Evolutionary conservation across 2,797 vertebrate genomes (phyloP).

Genomic region (Sparus aurata): DNA sequence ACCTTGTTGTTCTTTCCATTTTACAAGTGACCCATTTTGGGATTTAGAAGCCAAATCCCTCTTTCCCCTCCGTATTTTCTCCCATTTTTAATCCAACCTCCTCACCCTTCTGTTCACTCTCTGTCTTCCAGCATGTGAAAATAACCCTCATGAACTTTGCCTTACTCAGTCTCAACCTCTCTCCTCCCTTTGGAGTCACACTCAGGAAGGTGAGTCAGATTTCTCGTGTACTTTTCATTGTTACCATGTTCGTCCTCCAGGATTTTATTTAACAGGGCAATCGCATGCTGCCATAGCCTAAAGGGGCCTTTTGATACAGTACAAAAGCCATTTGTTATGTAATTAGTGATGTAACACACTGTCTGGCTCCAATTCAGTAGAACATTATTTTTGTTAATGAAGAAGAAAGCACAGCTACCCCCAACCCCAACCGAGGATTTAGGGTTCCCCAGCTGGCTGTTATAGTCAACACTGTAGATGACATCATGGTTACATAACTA

Average conservation of each 20-base stretch:
- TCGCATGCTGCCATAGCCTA: neutral
- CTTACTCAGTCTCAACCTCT: neutral
- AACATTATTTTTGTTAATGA: constrained; percentile 33
- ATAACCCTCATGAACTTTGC: neutral
- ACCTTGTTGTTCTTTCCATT: neutral
- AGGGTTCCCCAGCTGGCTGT: constrained; percentile 6
- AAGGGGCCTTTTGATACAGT: constrained; percentile 1
- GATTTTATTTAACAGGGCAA: constrained; percentile 18
- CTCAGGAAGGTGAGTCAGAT: neutral
- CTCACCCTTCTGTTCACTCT: neutral
- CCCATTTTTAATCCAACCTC: neutral
- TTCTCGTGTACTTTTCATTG: constrained; percentile 2
- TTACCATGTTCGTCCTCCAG: constrained; percentile 11
- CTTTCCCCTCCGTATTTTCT: neutral
- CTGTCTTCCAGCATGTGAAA: neutral
- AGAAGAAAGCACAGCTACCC: neutral
- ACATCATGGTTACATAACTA: constrained; percentile 45
- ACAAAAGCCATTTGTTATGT: constrained; percentile 20
- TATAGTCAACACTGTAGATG: neutral
- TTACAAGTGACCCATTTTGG: neutral
- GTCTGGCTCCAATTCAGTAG: neutral
- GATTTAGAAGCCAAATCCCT: neutral
- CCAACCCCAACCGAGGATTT: neutral
- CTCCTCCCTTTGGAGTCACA: neutral
- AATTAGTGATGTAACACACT: constrained; percentile 40